phyloP scores from a whole-genome alignment of 2,888 invertebrate species.

The Leptinotarsa peninsularis region DNA sequence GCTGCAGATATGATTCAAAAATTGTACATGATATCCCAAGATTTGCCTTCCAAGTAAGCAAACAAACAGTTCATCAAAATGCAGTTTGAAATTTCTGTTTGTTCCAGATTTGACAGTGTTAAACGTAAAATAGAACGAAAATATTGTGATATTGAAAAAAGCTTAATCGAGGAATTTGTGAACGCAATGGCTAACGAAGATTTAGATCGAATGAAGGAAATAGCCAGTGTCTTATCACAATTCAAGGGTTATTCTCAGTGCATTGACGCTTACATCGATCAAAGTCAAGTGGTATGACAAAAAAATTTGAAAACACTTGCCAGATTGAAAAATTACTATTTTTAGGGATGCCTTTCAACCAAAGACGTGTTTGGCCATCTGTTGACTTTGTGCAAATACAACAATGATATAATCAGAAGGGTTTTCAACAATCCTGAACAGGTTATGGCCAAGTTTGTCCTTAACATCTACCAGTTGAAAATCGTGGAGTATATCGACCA shows the following conservation, averaged over 20 bases:
- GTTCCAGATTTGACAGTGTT: conserved; percentile 78
- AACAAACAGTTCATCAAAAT: neutral
- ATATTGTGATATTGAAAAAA: conserved; percentile 90
- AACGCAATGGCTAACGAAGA: conserved; percentile 89
- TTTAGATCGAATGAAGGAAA: conserved; percentile 89
- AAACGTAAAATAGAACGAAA: conserved; percentile 88
- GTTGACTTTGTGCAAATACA: conserved; percentile 88
- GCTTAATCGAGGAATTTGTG: conserved; percentile 94
- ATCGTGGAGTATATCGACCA: conserved; percentile 87
- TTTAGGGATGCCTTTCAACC: conserved; percentile 84
- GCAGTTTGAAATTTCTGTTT: neutral
- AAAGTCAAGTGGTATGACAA: conserved; percentile 85
- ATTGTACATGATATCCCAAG: conserved; percentile 93
- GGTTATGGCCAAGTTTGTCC: conserved; percentile 97
- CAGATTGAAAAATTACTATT: conserved; percentile 30
- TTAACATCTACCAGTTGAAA: conserved; percentile 94
- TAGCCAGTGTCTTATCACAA: conserved; percentile 91
- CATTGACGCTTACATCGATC: conserved; percentile 96
- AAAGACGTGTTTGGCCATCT: conserved; percentile 93
- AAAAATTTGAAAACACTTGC: conserved; percentile 16
- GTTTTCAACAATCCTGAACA: conserved; percentile 96
- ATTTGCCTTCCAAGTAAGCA: conserved; percentile 84
- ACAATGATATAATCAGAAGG: conserved; percentile 84
- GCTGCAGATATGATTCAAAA: conserved; percentile 99
- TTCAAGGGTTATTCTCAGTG: conserved; percentile 98